Conservation (phyloP, 2,113 vertebrate genomes). For the Tylochromis polylepis region DNA sequence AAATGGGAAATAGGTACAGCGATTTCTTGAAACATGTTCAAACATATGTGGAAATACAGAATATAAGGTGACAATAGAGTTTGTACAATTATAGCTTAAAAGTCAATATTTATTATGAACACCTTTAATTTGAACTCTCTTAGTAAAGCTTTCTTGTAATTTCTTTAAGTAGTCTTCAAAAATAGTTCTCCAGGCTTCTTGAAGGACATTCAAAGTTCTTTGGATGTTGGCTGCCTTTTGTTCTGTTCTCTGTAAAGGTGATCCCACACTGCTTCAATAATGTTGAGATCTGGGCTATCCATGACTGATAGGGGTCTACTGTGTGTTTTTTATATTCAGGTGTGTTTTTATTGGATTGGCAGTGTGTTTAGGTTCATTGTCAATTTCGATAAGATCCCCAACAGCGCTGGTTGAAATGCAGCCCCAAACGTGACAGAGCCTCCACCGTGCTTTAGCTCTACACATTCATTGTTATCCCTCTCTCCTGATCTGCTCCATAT, state of each 20-base stretch:
- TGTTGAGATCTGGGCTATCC: background rate
- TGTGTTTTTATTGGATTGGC: background rate
- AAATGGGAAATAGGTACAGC: background rate
- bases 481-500: background rate
- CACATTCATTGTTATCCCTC: background rate
- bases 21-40: background rate
- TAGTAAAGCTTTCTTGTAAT: background rate
- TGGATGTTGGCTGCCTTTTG: background rate
- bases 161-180: background rate
- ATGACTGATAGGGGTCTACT: background rate
- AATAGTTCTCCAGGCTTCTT: background rate
- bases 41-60: background rate
- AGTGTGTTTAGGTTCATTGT: background rate
- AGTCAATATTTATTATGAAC: background rate
- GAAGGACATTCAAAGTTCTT: background rate
- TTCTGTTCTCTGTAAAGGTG: background rate
- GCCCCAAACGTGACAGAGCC: background rate
- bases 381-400: accelerated
- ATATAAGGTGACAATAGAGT: background rate
- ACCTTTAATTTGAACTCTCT: background rate
- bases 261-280: background rate
- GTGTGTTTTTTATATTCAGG: background rate
- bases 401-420: background rate
- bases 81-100: background rate
- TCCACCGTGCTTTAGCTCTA: background rate